Evolutionary conservation across 2,888 invertebrate genomes (phyloP).

Genomic region (Hoplodrina ambigua): DNA sequence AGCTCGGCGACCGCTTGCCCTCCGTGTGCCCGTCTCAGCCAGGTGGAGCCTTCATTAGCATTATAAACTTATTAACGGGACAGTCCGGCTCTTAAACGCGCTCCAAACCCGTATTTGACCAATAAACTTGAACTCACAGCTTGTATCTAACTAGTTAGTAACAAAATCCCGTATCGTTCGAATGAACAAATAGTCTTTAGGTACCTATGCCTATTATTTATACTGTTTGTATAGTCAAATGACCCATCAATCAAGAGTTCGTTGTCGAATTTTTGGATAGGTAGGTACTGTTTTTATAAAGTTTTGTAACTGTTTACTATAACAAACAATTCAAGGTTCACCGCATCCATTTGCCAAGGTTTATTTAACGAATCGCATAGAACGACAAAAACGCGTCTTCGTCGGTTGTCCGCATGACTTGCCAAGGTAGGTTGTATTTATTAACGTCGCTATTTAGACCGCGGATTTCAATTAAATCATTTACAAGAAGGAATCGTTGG

Average conservation of each 20-base stretch:
- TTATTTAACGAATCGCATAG: constrained; percentile 71
- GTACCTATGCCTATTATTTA: constrained; percentile 11
- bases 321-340: constrained; percentile 79
- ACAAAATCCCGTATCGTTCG: constrained; percentile 58
- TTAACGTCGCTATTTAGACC: constrained; percentile 52
- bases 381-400: constrained; percentile 73
- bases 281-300: constrained; percentile 69
- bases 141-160: constrained; percentile 48
- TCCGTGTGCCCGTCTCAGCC: constrained; percentile 62
- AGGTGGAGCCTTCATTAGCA: constrained; percentile 85
- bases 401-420: constrained; percentile 66
- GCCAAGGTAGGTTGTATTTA: constrained; percentile 62
- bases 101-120: constrained; percentile 74
- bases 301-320: constrained; percentile 74
- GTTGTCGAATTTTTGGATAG: constrained; percentile 56
- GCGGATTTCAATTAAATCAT: constrained; percentile 57
- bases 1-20: constrained; percentile 34
- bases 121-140: constrained; percentile 70
- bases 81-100: constrained; percentile 69
- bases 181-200: constrained; percentile 24
- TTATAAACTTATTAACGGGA: constrained; percentile 85
- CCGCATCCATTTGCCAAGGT: constrained; percentile 77
- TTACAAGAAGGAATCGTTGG: constrained; percentile 26
- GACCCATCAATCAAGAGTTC: constrained; percentile 26
- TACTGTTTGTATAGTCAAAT: constrained; percentile 35